phyloP scores from a whole-genome alignment of 2,797 vertebrate genomes.

The Gymnocypris eckloni region DNA sequence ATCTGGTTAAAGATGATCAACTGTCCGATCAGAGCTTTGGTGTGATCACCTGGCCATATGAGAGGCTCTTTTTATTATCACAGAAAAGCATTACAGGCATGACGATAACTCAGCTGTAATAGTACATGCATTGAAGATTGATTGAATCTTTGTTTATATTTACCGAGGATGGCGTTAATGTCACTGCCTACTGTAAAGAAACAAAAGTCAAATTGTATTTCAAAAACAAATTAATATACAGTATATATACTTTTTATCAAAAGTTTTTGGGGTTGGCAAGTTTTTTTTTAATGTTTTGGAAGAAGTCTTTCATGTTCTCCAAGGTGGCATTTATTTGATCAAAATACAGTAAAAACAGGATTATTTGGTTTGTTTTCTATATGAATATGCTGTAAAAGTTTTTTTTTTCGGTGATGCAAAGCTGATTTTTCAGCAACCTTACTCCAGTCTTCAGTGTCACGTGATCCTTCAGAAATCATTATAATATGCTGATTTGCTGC shows the following conservation, averaged over 20 bases:
- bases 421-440: not conserved
- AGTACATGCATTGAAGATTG: not conserved
- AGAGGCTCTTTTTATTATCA: not conserved
- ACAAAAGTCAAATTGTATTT: slow-evolving; percentile 21
- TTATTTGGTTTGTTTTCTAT: not conserved
- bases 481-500: not conserved
- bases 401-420: not conserved
- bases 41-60: slow-evolving; percentile 87
- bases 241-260: not conserved
- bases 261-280: not conserved
- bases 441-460: not conserved
- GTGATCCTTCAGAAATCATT: not conserved
- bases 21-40: slow-evolving; percentile 92
- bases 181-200: slow-evolving; percentile 55
- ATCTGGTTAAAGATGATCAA: slow-evolving; percentile 93
- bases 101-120: not conserved
- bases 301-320: not conserved
- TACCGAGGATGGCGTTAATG: slow-evolving; percentile 54
- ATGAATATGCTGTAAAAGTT: not conserved
- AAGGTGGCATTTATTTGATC: not conserved
- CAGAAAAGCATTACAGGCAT: not conserved
- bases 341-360: not conserved
- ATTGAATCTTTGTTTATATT: slow-evolving; percentile 16
- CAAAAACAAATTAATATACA: not conserved
- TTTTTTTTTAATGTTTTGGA: not conserved